phyloP scores from a whole-genome alignment of 1,140 invertebrate species.

The Drosophila ironensis region DNA sequence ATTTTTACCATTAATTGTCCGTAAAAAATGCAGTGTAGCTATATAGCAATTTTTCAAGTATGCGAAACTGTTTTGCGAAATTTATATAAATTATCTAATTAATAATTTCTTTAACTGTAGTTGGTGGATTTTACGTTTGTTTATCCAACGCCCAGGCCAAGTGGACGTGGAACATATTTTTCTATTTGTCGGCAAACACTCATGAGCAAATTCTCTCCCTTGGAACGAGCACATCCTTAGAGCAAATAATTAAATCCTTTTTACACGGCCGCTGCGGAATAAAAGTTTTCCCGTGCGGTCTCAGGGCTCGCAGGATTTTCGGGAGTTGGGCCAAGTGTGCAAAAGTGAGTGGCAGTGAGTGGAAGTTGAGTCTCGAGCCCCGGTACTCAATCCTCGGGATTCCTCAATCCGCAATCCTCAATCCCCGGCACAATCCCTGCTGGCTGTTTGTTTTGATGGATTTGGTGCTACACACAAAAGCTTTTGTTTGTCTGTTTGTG shows the following conservation, averaged over 20 bases:
- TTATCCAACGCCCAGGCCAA: slow-evolving; percentile 43
- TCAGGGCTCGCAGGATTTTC: slow-evolving; percentile 50
- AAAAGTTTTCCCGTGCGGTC: slow-evolving; percentile 41
- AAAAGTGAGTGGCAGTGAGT: slow-evolving; percentile 21
- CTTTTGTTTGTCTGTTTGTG: slow-evolving; percentile 75
- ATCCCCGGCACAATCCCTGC: slow-evolving; percentile 53
- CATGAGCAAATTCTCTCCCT: slow-evolving; percentile 17
- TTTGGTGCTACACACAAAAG: slow-evolving; percentile 67
- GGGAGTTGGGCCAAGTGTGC: not conserved
- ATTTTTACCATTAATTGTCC: too few relatives aligned
- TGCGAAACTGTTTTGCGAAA: too few relatives aligned
- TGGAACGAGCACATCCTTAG: slow-evolving; percentile 64
- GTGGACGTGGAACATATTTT: slow-evolving; percentile 76
- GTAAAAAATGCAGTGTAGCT: too few relatives aligned
- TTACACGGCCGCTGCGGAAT: slow-evolving; percentile 63
- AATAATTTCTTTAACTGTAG: not conserved
- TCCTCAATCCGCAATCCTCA: slow-evolving; percentile 35
- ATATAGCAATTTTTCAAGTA: too few relatives aligned
- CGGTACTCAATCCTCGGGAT: slow-evolving; percentile 22
- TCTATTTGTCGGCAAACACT: slow-evolving; percentile 62
- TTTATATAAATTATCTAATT: too few relatives aligned
- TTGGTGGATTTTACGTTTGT: slow-evolving; percentile 11
- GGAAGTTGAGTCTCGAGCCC: slow-evolving; percentile 29
- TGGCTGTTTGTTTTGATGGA: slow-evolving; percentile 79
- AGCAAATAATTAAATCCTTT: slow-evolving; percentile 82